Base-by-base conservation (phyloP, 2,888 invertebrate species). In the Heliconius hortense region DNA sequence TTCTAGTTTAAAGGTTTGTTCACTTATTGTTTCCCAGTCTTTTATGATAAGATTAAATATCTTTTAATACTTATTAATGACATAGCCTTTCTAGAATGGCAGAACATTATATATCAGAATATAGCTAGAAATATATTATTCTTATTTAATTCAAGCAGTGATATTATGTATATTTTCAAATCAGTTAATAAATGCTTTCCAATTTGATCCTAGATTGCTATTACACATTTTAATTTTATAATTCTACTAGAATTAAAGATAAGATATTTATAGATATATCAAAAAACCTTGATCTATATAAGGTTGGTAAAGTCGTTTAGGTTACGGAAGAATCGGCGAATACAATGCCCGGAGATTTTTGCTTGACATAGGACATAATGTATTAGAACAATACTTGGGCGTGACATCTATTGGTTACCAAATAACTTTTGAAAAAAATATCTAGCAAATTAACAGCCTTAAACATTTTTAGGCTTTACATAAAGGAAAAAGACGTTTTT, bases 301-400 rank as follows among this genome's bases (percentile, higher is more conserved):
- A n/a, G 35, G n/a, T 39, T 53, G 56, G 24, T 69, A 53, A 68
- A 43, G 63, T 68, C 39, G 71, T 74, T 67, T 70, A 74, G 72
- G 71, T 74, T 76, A 72, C 83, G 84, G 85, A 85, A 85, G 83
- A 82, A 81, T 72, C 76, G 73, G 63, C 78, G 79, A 85, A 87
- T 75, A 89, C 88, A 89, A 89, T 89, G 84, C 84, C 84, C 85
- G 84, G 84, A 84, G 85, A 88, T 86, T 87, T 89, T 87, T 80
- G 85, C 81, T 82, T 81, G 84, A 59, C 21, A 43, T 56, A 24
- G 71, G 84, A 84, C 85, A 89, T 89, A 88, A 88, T 85, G 89
- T 86, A 88, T 85, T 83, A 84, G 83, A 90, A 93, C 92, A 92
- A 91, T 92, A 81, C 89, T 11, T 43, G 71, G 71, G 71, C 60